Evolutionary conservation across 2,888 invertebrate genomes (phyloP).

Genomic region (Theristus sp.): DNA sequence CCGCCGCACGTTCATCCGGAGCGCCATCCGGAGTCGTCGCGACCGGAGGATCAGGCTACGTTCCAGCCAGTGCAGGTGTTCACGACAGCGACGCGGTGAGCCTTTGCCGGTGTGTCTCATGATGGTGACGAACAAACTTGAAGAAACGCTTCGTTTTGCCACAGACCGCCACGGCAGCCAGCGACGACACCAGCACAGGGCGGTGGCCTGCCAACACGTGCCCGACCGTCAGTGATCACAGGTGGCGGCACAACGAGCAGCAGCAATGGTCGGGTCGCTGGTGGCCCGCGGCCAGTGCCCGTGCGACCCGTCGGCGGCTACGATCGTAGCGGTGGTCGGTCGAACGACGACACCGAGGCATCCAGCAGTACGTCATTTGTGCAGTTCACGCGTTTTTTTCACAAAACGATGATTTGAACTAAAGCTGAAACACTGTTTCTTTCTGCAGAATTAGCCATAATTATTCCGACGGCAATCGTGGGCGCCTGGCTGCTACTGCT

Average conservation of each 20-base stretch:
- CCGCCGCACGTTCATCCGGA: neutral
- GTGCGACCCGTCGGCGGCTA: neutral
- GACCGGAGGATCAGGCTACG: too few species aligned
- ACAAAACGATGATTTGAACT: neutral
- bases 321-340: neutral
- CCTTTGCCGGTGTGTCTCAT: too few species aligned
- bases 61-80: neutral
- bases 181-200: neutral
- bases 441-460: slow-evolving; percentile 14
- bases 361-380: neutral
- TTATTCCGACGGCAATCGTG: slow-evolving; percentile 23
- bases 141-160: too few species aligned
- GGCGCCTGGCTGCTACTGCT: slow-evolving; percentile 24
- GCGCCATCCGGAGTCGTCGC: too few species aligned
- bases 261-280: too few species aligned
- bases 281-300: too few species aligned
- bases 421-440: neutral
- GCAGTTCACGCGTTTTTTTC: neutral
- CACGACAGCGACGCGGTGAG: neutral
- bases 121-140: too few species aligned
- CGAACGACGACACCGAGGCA: neutral
- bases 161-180: too few species aligned
- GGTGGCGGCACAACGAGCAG: neutral
- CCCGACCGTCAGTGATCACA: neutral
- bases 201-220: neutral